Conservation (phyloP, 2,888 invertebrate species). For the Melanophora roralis region DNA sequence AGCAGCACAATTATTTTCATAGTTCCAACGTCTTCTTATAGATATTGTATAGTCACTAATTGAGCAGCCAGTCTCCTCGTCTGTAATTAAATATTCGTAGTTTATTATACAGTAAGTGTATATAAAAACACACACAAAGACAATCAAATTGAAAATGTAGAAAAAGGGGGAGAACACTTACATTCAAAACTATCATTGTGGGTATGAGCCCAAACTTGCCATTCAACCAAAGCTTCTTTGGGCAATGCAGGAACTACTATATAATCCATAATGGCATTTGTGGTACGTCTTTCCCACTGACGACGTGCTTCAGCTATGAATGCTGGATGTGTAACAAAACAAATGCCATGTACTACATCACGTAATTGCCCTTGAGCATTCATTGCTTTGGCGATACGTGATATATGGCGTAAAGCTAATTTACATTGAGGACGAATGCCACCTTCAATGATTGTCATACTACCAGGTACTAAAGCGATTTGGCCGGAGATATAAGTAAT, state of each 20-base stretch:
- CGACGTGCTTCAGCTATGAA: constrained; percentile 86
- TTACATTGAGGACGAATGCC: constrained; percentile 90
- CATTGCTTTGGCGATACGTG: constrained; percentile 88
- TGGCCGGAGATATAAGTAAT: constrained; percentile 93
- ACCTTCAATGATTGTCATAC: constrained; percentile 85
- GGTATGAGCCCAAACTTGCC: constrained; percentile 95
- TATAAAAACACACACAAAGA: neutral
- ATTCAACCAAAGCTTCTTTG: constrained; percentile 88
- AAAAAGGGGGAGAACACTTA: constrained; percentile 78
- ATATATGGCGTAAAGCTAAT: constrained; percentile 89
- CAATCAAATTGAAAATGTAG: neutral
- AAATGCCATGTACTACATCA: constrained; percentile 91
- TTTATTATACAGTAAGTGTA: no score
- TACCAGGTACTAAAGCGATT: constrained; percentile 92
- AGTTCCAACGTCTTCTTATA: constrained; percentile 91
- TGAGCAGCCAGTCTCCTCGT: constrained; percentile 93
- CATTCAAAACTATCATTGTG: constrained; percentile 93
- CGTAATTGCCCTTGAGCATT: constrained; percentile 86
- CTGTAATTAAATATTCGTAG: constrained; percentile 77
- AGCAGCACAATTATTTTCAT: constrained; percentile 91
- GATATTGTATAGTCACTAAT: constrained; percentile 89
- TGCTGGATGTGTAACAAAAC: constrained; percentile 87
- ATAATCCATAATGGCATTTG: constrained; percentile 92
- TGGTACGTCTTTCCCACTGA: constrained; percentile 89
- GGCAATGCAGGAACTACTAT: constrained; percentile 90